A percentile compares a stretch with the other conserved stretches of the same genome.
Conservation (phyloP, 2,888 invertebrate genomes). For the Morpho helenor region DNA sequence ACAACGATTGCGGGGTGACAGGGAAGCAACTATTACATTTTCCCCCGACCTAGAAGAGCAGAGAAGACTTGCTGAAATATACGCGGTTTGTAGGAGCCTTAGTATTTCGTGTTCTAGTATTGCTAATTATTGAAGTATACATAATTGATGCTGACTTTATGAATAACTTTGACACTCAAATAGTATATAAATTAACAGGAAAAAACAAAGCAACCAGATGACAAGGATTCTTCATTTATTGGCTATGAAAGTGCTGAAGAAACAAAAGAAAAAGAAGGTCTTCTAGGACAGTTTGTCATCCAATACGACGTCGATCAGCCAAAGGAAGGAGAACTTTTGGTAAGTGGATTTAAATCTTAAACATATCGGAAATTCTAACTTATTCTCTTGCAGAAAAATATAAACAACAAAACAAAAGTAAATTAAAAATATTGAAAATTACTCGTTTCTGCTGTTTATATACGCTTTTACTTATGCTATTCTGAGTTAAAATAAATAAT, state of each 20-base stretch:
- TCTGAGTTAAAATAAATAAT: background rate
- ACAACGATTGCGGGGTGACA: slow-evolving; percentile 50
- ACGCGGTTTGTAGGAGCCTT: slow-evolving; percentile 40
- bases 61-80: slow-evolving; percentile 67
- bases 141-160: background rate
- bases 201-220: slow-evolving; percentile 26
- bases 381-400: background rate
- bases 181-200: slow-evolving; percentile 21
- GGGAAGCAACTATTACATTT: slow-evolving; percentile 77
- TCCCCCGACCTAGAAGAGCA: slow-evolving; percentile 80
- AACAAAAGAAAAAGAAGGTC: slow-evolving; percentile 41
- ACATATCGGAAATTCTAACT: background rate
- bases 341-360: slow-evolving; percentile 28
- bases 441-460: background rate
- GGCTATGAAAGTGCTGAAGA: slow-evolving; percentile 18
- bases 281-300: slow-evolving; percentile 80
- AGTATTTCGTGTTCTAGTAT: background rate
- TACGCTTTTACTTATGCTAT: background rate
- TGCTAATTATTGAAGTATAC: background rate
- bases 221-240: slow-evolving; percentile 6
- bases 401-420: background rate
- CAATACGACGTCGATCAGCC: slow-evolving; percentile 81
- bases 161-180: background rate
- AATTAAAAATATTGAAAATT: background rate
- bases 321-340: slow-evolving; percentile 73